These are phyloP conservation scores for Dufourea novaeangliae DNA, from an alignment of 1,140 invertebrate genomes.

Conservation along the genomic window DNA sequence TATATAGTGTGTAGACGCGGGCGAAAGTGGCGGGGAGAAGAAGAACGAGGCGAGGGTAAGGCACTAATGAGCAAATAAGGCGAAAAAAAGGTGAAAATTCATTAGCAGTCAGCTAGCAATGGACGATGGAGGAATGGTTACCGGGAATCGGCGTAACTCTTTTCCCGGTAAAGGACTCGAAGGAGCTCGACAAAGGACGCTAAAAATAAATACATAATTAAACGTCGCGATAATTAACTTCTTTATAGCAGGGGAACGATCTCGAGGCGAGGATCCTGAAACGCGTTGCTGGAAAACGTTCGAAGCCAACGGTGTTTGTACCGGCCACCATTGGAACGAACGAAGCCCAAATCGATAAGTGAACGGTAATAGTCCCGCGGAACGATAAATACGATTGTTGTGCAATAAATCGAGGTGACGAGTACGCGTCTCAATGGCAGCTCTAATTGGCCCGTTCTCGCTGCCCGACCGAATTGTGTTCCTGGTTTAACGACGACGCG, in stretches of 20 bases:
- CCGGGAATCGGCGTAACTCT: constrained; percentile 78
- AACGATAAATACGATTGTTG: constrained; percentile 18
- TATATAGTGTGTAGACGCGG: background rate
- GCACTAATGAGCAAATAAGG: constrained; percentile 78
- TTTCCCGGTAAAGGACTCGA: constrained; percentile 71
- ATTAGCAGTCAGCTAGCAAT: constrained; percentile 77
- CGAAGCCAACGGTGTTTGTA: no score
- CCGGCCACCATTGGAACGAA: background rate
- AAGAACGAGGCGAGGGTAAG: constrained; percentile 66
- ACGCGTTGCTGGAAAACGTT: constrained; percentile 21
- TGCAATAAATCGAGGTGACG: background rate
- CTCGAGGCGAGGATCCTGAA: background rate
- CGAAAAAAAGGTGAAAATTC: constrained; percentile 79
- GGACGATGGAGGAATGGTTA: constrained; percentile 66
- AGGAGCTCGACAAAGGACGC: constrained; percentile 74
- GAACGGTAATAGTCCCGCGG: background rate
- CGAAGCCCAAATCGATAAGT: no score
- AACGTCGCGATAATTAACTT: constrained; percentile 78
- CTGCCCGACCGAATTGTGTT: background rate
- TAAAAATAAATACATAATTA: constrained; percentile 81
- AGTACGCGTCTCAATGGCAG: background rate
- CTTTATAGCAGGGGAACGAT: constrained; percentile 67
- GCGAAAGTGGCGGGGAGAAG: background rate
- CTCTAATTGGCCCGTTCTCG: constrained; percentile 7
- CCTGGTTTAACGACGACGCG: background rate